Conservation (phyloP, 2,113 vertebrate genomes). For the Geococcyx californianus region DNA sequence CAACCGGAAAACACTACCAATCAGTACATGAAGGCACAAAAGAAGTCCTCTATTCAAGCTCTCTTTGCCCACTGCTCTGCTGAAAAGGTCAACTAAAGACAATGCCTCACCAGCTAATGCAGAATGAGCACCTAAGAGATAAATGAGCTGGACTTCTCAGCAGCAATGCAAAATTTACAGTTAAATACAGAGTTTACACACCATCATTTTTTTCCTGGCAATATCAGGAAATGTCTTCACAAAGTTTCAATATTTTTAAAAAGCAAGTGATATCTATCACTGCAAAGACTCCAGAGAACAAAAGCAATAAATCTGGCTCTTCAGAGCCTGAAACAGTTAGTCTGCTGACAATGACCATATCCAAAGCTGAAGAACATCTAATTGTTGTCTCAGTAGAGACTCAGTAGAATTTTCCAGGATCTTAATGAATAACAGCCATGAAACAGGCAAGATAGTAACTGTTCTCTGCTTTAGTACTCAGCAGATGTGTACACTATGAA, state of each 20-base stretch:
- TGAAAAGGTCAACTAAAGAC: not conserved
- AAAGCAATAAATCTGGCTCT: not conserved
- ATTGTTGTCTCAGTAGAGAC: not conserved
- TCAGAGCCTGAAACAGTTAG: not conserved
- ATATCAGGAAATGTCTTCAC: not conserved
- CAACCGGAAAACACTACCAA: not conserved
- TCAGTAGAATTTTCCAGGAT: not conserved
- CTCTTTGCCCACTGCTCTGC: not conserved
- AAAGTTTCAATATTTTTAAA: not conserved
- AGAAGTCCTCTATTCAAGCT: not conserved
- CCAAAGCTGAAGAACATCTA: not conserved
- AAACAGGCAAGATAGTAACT: not conserved
- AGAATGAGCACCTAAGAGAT: not conserved
- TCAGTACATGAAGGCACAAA: constrained; percentile 18
- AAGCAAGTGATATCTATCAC: not conserved
- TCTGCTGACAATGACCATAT: not conserved
- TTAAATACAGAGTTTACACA: not conserved
- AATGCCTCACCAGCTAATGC: not conserved
- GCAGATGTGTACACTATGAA: not conserved
- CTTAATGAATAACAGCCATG: not conserved
- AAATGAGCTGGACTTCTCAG: not conserved
- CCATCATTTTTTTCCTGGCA: not conserved
- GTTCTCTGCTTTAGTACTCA: not conserved
- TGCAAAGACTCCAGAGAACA: not conserved
- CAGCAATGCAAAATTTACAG: not conserved